Conservation (phyloP, 1,140 invertebrate species). For the Bombus difficillimus region DNA sequence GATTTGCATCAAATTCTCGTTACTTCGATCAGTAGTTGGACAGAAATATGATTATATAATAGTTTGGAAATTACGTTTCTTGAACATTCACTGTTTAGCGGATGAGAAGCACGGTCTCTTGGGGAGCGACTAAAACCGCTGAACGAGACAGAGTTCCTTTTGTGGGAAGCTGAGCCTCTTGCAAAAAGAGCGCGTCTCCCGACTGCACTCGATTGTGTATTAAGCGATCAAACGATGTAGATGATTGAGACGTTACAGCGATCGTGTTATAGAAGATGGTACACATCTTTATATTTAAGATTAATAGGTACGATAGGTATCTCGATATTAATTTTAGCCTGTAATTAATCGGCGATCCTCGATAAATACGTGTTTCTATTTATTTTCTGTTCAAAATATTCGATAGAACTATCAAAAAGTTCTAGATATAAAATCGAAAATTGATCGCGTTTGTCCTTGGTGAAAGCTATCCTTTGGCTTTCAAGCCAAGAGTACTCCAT, state of each 20-base stretch:
- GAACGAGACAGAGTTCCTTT: constrained; percentile 11
- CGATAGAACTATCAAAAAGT: no score
- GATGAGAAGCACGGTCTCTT: background rate
- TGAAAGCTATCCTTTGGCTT: no score
- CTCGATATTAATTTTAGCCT: no score
- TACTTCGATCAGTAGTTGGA: background rate
- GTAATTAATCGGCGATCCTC: no score
- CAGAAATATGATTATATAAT: background rate
- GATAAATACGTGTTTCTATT: no score
- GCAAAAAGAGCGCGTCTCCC: constrained; percentile 9
- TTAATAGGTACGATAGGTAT: no score
- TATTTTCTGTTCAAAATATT: no score
- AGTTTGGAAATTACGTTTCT: background rate
- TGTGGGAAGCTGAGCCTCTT: background rate
- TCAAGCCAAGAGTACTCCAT: no score
- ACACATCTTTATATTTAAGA: no score
- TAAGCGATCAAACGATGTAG: constrained; percentile 11
- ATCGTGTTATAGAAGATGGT: no score
- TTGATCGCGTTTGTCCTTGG: no score
- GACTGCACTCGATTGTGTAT: background rate
- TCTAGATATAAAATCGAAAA: no score
- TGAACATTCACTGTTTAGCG: background rate
- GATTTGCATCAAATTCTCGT: background rate
- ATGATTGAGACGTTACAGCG: background rate
- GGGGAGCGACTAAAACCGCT: background rate